phyloP scores from a whole-genome alignment of 2,888 invertebrate genomes.

The Actias luna region DNA sequence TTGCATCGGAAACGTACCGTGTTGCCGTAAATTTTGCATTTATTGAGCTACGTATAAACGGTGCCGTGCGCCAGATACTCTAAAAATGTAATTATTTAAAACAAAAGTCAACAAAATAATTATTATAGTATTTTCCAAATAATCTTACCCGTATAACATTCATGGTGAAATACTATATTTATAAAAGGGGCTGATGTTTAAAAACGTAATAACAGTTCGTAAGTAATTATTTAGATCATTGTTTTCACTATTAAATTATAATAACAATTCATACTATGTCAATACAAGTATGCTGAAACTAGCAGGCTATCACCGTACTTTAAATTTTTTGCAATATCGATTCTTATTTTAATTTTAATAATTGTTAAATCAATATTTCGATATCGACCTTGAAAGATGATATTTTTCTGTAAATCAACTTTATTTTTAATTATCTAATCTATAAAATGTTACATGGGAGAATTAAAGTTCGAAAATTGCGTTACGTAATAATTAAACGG shows the following conservation, averaged over 20 bases:
- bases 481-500: too few species aligned
- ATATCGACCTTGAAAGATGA: too few species aligned
- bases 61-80: slow-evolving; percentile 56
- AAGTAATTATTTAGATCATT: background rate
- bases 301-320: too few species aligned
- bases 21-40: slow-evolving; percentile 36
- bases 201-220: background rate
- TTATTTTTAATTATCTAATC: too few species aligned
- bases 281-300: too few species aligned
- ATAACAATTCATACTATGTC: too few species aligned
- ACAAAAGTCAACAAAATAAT: background rate
- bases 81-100: slow-evolving; percentile 27
- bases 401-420: too few species aligned
- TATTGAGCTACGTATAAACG: slow-evolving; percentile 41
- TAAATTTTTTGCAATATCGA: too few species aligned
- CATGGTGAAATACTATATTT: slow-evolving; percentile 31
- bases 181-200: background rate
- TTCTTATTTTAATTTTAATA: too few species aligned
- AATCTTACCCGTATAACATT: slow-evolving; percentile 49
- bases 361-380: too few species aligned
- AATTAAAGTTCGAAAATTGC: too few species aligned
- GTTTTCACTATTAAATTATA: background rate
- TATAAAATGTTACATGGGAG: too few species aligned
- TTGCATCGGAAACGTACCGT: slow-evolving; percentile 46
- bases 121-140: slow-evolving; percentile 19